These are phyloP conservation scores for Sympetrum striolatum DNA, from an alignment of 2,888 invertebrate genomes.

Conservation along the genomic window DNA sequence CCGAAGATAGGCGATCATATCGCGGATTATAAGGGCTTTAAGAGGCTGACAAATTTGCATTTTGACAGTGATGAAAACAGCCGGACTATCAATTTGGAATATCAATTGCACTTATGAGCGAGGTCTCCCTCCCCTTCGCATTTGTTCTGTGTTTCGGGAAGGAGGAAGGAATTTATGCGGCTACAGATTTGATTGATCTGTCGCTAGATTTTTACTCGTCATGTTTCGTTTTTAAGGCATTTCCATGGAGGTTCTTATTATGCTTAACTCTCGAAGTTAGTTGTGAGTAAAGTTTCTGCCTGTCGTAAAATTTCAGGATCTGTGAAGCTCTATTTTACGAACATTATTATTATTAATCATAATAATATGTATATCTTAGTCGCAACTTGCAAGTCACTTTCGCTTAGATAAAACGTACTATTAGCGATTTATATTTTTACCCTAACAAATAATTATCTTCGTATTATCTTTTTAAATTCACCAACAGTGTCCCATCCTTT, in stretches of 20 bases:
- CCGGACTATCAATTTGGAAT: slow-evolving; percentile 19
- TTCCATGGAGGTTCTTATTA: background rate
- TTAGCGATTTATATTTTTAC: too few relatives aligned
- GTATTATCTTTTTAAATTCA: too few relatives aligned
- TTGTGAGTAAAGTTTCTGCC: background rate
- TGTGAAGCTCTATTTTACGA: too few relatives aligned
- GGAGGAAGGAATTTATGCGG: background rate
- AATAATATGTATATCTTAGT: too few relatives aligned
- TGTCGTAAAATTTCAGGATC: too few relatives aligned
- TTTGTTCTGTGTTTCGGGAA: background rate
- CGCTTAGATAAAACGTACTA: too few relatives aligned
- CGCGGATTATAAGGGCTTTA: slow-evolving; percentile 32
- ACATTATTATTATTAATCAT: too few relatives aligned
- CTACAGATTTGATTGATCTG: background rate
- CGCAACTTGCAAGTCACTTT: too few relatives aligned
- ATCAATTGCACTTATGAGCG: slow-evolving; percentile 6
- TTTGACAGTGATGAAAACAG: slow-evolving; percentile 40
- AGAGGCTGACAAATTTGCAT: slow-evolving; percentile 36
- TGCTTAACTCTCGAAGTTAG: background rate
- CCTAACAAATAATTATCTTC: too few relatives aligned
- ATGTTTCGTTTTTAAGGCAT: background rate
- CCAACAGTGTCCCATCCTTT: too few relatives aligned
- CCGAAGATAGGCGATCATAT: slow-evolving; percentile 15
- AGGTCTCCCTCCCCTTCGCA: background rate
- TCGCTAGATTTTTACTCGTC: background rate